Conservation (phyloP, 2,888 invertebrate genomes). For the Tillus elongatus region DNA sequence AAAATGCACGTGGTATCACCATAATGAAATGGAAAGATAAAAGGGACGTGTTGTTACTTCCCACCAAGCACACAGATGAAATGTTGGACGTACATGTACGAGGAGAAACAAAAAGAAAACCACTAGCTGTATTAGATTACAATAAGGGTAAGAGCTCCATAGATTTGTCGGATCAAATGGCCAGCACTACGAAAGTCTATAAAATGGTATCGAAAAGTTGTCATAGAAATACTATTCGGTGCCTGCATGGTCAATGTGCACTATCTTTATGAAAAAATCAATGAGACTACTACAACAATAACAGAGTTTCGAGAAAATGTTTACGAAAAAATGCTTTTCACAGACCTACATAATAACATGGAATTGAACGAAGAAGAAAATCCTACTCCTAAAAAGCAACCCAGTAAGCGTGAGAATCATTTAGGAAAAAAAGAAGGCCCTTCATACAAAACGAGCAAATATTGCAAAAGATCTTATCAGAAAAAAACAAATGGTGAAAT, state of each 20-base stretch:
- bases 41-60: constrained; percentile 24
- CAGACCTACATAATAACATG: background rate
- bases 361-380: too few species aligned
- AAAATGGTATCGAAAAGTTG: constrained; percentile 14
- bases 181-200: constrained; percentile 13
- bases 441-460: background rate
- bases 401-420: background rate
- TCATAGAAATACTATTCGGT: constrained; percentile 12
- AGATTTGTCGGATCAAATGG: constrained; percentile 27
- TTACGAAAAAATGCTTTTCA: background rate
- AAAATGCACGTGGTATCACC: constrained; percentile 16
- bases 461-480: background rate
- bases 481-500: constrained; percentile 1
- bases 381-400: background rate
- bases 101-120: constrained; percentile 13
- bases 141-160: constrained; percentile 26
- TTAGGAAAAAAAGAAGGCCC: background rate
- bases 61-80: constrained; percentile 25
- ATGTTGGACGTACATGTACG: constrained; percentile 18
- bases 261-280: background rate
- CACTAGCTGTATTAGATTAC: constrained; percentile 20
- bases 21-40: constrained; percentile 29
- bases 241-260: constrained; percentile 2
- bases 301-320: constrained; percentile 2
- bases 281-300: background rate